These are phyloP conservation scores for Typhlichthys subterraneus DNA, from an alignment of 2,797 vertebrate species.

Conservation along the genomic window DNA sequence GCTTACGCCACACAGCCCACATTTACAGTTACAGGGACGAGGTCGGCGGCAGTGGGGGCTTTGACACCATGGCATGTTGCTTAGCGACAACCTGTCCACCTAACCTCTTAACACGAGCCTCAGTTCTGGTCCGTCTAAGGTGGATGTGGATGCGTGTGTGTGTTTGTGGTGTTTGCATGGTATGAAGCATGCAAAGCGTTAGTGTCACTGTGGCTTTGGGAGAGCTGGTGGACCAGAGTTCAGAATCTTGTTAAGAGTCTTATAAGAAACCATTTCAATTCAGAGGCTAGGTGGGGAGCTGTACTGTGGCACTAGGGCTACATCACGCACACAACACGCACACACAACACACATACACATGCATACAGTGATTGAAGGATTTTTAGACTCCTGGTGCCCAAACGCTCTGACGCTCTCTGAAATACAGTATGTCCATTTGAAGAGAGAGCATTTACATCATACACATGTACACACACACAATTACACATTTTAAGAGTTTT, in stretches of 20 bases:
- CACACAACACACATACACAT: constrained; percentile 8
- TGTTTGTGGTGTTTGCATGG: not conserved
- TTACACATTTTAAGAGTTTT: constrained; percentile 80
- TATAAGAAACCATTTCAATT: constrained; percentile 55
- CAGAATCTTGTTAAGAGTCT: constrained; percentile 38
- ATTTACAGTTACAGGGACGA: constrained; percentile 1
- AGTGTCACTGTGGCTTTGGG: constrained; percentile 50
- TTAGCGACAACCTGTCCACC: constrained; percentile 61
- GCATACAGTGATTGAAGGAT: constrained; percentile 60
- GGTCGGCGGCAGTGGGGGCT: constrained; percentile 28
- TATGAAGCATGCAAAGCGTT: constrained; percentile 22
- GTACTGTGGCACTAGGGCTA: constrained; percentile 64
- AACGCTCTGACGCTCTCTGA: constrained; percentile 63
- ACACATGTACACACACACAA: constrained; percentile 55
- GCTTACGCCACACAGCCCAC: constrained; percentile 36
- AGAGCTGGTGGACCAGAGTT: constrained; percentile 63
- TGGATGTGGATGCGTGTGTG: constrained; percentile 22
- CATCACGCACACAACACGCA: constrained; percentile 20
- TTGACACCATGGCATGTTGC: constrained; percentile 53
- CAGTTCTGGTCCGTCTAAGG: constrained; percentile 53
- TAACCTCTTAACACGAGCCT: constrained; percentile 48
- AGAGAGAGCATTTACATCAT: constrained; percentile 67
- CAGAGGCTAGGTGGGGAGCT: constrained; percentile 55
- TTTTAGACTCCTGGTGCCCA: constrained; percentile 61
- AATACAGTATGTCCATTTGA: constrained; percentile 54